These are phyloP conservation scores for Parthenolecanium corni DNA, from an alignment of 2,888 invertebrate genomes.

Conservation along the genomic window DNA sequence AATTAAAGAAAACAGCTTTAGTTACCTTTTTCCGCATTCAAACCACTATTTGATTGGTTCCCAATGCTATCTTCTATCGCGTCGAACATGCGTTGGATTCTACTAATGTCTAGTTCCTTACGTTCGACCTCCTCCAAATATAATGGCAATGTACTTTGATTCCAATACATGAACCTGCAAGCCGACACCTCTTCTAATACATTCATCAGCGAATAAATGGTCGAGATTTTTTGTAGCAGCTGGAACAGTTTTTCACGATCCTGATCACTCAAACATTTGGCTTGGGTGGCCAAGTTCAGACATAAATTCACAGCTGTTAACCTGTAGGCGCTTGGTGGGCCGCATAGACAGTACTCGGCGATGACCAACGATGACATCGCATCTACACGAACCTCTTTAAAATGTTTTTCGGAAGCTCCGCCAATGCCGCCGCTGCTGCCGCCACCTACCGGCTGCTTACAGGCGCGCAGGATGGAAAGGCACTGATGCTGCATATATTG, in stretches of 20 bases:
- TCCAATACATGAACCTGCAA: conserved; percentile 70
- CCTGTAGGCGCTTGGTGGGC: conserved; percentile 39
- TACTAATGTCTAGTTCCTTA: background rate
- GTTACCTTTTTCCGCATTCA: no score
- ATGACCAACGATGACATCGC: conserved; percentile 62
- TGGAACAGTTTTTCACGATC: conserved; percentile 6
- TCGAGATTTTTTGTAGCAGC: background rate
- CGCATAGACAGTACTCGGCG: conserved; percentile 55
- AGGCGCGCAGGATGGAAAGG: background rate
- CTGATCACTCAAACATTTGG: background rate
- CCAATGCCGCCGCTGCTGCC: no score
- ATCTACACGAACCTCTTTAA: conserved; percentile 54
- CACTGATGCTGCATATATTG: conserved; percentile 47
- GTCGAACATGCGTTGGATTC: conserved; percentile 11
- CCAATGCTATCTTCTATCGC: conserved; percentile 5
- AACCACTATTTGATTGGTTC: no score
- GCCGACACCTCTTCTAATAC: conserved; percentile 52
- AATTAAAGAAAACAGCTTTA: no score
- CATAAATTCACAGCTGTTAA: background rate
- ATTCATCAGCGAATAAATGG: background rate
- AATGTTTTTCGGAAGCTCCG: conserved; percentile 15
- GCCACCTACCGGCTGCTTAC: background rate
- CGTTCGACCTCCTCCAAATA: conserved; percentile 59
- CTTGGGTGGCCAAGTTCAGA: conserved; percentile 9
- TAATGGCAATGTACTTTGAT: conserved; percentile 56